These are phyloP conservation scores for Blastomussa wellsi DNA, from an alignment of 92 coral and sea anemone genomes.

Conservation along the genomic window DNA sequence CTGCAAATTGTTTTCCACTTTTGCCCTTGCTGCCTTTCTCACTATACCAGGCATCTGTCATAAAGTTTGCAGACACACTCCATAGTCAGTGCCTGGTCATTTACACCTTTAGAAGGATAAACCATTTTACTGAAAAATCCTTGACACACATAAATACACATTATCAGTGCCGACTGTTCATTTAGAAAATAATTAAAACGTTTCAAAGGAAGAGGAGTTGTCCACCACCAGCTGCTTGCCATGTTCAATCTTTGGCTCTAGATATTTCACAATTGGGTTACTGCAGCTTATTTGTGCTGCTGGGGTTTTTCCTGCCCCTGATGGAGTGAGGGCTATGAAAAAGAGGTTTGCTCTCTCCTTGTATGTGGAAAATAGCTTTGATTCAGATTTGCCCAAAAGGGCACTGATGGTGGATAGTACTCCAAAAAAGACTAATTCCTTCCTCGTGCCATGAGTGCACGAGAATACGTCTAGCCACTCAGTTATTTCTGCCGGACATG, in stretches of 20 bases:
- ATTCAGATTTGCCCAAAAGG: conserved; percentile 28
- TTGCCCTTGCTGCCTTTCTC: conserved; percentile 55
- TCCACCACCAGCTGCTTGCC: conserved; percentile 40
- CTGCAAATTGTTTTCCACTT: conserved; percentile 38
- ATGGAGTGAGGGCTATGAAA: conserved; percentile 44
- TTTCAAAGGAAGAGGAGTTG: conserved; percentile 36
- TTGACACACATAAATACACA: conserved; percentile 57
- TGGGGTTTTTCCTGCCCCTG: conserved; percentile 51
- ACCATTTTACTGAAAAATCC: conserved; percentile 25
- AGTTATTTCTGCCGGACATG: background rate
- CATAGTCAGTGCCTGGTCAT: conserved; percentile 32
- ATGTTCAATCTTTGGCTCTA: conserved; percentile 13
- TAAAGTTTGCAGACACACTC: conserved; percentile 45
- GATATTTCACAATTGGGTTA: conserved; percentile 22
- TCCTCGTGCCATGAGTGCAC: conserved; percentile 32
- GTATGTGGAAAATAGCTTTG: conserved; percentile 30
- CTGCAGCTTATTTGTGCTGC: conserved; percentile 34
- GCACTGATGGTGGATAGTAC: conserved; percentile 32
- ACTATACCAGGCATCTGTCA: conserved; percentile 42
- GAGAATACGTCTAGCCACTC: conserved; percentile 42
- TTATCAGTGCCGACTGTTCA: conserved; percentile 16
- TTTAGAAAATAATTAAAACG: conserved; percentile 42
- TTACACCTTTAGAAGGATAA: conserved; percentile 20
- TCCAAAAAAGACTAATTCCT: conserved; percentile 27
- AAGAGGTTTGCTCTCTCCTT: conserved; percentile 41